Base-by-base conservation (phyloP, 2,113 vertebrate species). In the Ceyx margarethae region DNA sequence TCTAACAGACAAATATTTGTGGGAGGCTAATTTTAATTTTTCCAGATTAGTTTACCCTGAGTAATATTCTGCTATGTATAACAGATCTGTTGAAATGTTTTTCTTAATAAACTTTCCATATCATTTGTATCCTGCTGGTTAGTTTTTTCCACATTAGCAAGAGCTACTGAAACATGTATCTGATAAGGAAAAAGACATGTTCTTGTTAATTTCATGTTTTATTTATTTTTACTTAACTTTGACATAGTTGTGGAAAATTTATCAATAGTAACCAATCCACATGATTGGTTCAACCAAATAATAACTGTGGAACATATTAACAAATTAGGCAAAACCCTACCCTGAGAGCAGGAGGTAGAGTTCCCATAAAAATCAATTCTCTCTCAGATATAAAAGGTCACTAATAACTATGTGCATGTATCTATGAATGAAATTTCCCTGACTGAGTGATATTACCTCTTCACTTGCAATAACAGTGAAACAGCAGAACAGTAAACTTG, bases 341-440 rank as follows among this genome's bases (percentile, higher is more conserved):
- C 81, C 4, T 62, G 82, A 40, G 56, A 95, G 77, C 42, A 65
- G 61, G 62, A 94, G 43, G 64, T 51, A 85, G 54, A 89, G 71
- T 54, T 93, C 80, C 62, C 82, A 66, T 62, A 84, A 71, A 64
- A 91, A 95, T 89, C 92, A 92, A 92, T 93, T 56, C 64, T 53
- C 81, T 64, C 89, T 64, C 67, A 53, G 51, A 80, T 71, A 80
- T 10, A 89, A 89, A 92, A 93, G 84, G 94, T 96, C 94, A 92
- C 50, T 13, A 64, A 77, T 85, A 92, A 94, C 92, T 93, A 92
- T 85, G 71, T 3, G 7, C 81, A 80, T 77, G 84, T 69, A 85
- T 51, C 87, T 80, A 64, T 43, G 81, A 74, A 85, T 0, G 10
- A 82, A 92, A 95, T 93, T 79, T 79, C n/a, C 67, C 56, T 89